phyloP scores from a whole-genome alignment of 2,113 vertebrate species.

The Calyptommatus sinebrachiatus region DNA sequence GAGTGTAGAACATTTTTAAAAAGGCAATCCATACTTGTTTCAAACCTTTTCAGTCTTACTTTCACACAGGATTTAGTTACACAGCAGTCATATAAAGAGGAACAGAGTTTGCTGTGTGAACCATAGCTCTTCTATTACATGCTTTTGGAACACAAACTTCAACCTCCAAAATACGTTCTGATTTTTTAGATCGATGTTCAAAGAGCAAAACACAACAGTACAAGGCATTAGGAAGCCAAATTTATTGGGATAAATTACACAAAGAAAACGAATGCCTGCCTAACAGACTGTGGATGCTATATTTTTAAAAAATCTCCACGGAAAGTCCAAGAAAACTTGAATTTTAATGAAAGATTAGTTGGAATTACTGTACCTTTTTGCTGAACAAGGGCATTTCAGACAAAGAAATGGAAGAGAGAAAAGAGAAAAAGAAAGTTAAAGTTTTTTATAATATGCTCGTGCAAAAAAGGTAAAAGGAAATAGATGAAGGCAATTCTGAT shows the following conservation, averaged over 20 bases:
- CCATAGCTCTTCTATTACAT: background rate
- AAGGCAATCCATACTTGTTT: slow-evolving; percentile 20
- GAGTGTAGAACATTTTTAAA: slow-evolving; percentile 45
- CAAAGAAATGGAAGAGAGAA: slow-evolving; percentile 51
- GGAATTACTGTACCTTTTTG: slow-evolving; percentile 73
- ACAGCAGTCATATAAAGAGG: slow-evolving; percentile 2
- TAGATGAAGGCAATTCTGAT: background rate
- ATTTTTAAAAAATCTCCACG: slow-evolving; percentile 18
- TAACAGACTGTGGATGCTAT: background rate
- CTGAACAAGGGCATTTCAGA: slow-evolving; percentile 68
- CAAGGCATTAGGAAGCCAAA: background rate
- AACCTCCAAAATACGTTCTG: slow-evolving; percentile 11
- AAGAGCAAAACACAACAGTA: background rate
- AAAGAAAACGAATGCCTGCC: slow-evolving; percentile 22
- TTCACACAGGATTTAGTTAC: slow-evolving; percentile 23
- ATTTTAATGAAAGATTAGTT: slow-evolving; percentile 50
- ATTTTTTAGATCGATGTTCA: slow-evolving; percentile 17
- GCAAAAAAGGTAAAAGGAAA: slow-evolving; percentile 39
- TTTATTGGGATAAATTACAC: slow-evolving; percentile 4
- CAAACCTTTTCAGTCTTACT: slow-evolving; percentile 41
- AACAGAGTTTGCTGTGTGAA: slow-evolving; percentile 7
- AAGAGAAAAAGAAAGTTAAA: slow-evolving; percentile 57
- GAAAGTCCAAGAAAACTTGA: slow-evolving; percentile 17
- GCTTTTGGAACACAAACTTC: slow-evolving; percentile 24
- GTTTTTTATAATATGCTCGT: slow-evolving; percentile 40